These are phyloP conservation scores for Poeciliopsis prolifica DNA, from an alignment of 2,113 vertebrate genomes.

Conservation along the genomic window DNA sequence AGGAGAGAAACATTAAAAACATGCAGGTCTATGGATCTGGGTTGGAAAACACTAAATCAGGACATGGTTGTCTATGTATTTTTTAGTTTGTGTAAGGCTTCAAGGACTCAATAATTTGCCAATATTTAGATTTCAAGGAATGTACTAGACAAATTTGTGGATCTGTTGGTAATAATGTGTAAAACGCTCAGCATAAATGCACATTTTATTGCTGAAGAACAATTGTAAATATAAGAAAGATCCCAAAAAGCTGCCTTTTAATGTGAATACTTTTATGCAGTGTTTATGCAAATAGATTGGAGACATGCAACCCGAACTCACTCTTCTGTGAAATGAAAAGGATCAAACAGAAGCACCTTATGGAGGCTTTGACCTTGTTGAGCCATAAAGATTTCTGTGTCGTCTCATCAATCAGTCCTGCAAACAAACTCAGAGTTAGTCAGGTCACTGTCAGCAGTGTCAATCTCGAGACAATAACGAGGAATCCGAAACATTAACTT, in stretches of 20 bases:
- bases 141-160: neutral
- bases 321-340: neutral
- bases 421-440: neutral
- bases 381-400: neutral
- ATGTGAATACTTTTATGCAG: neutral
- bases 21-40: no score
- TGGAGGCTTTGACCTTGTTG: neutral
- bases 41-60: no score
- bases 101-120: neutral
- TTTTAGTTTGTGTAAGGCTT: neutral
- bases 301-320: neutral
- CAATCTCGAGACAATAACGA: conserved; percentile 16
- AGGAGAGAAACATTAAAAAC: no score
- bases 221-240: neutral
- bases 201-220: neutral
- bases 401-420: conserved; percentile 9
- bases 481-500: neutral
- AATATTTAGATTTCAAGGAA: neutral
- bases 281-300: neutral
- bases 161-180: neutral
- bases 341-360: neutral
- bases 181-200: neutral
- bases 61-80: no score
- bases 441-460: conserved; percentile 24
- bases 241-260: neutral